phyloP scores from a whole-genome alignment of 2,113 vertebrate genomes.

The Lontra canadensis region DNA sequence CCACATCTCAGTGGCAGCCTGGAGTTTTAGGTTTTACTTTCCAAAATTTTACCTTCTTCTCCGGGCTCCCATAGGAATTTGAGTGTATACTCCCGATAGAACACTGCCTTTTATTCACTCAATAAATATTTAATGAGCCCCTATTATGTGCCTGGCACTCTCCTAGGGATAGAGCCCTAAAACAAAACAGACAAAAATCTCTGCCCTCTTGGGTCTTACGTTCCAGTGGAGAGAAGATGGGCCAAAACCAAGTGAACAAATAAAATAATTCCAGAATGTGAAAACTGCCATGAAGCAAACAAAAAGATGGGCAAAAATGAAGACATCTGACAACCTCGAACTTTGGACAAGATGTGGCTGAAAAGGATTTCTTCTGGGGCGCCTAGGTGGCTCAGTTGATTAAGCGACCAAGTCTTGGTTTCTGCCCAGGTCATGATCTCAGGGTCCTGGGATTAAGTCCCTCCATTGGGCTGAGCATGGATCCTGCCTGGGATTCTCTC shows the following conservation, averaged over 20 bases:
- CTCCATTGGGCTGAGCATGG: not conserved
- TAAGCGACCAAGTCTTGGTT: not conserved
- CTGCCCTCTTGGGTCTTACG: not conserved
- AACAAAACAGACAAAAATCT: slow-evolving; percentile 7
- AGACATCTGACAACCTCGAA: not conserved
- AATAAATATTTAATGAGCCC: not conserved
- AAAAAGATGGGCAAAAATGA: not conserved
- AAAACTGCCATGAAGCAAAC: not conserved
- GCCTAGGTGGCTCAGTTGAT: not conserved
- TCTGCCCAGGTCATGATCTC: not conserved
- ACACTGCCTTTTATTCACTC: not conserved
- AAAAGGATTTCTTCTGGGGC: not conserved
- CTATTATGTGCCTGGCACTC: not conserved
- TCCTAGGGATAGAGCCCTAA: not conserved
- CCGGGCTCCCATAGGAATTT: not conserved
- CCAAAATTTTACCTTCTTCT: not conserved
- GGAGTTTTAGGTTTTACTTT: not conserved
- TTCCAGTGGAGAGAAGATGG: not conserved
- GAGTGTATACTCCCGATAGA: not conserved
- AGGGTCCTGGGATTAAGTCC: not conserved
- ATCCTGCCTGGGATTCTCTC: not conserved
- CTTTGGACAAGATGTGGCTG: not conserved
- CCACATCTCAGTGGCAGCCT: not conserved
- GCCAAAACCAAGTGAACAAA: not conserved
- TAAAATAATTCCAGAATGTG: not conserved